These are phyloP conservation scores for Ophion slaviceki DNA, from an alignment of 2,888 invertebrate genomes.

Conservation along the genomic window DNA sequence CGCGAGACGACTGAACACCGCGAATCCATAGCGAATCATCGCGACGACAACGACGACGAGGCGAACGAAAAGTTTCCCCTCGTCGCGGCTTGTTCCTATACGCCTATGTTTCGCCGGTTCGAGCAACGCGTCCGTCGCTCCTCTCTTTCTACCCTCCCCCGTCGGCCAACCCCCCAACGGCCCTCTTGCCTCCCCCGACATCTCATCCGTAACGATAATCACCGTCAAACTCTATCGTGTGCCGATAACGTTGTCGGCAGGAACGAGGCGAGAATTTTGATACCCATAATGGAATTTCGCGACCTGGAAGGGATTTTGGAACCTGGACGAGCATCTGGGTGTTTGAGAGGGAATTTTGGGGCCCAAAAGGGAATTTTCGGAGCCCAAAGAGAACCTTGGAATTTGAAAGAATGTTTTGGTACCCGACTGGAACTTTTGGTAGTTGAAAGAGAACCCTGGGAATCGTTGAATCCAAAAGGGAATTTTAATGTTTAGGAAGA, in stretches of 20 bases:
- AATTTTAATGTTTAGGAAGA: no score
- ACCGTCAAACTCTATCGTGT: conserved; percentile 18
- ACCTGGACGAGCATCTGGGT: no score
- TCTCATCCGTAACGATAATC: background rate
- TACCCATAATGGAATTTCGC: no score
- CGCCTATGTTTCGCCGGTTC: conserved; percentile 47
- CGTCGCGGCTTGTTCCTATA: conserved; percentile 70
- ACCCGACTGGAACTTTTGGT: no score
- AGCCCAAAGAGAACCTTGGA: no score
- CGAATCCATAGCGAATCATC: conserved; percentile 68
- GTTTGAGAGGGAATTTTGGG: no score
- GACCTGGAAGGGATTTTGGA: no score
- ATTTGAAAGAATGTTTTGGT: no score
- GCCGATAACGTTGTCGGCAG: background rate
- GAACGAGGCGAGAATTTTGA: no score
- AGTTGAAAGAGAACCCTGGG: no score
- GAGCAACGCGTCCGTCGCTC: conserved; percentile 39
- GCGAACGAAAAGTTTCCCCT: conserved; percentile 68
- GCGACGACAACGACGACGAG: conserved; percentile 28
- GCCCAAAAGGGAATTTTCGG: no score
- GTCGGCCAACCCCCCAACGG: conserved; percentile 63
- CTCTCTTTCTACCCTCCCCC: conserved; percentile 34
- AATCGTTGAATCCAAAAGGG: no score
- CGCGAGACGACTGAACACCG: conserved; percentile 82
- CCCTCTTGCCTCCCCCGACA: background rate